Conservation (phyloP, 1,140 invertebrate genomes). For the Diprion similis region DNA sequence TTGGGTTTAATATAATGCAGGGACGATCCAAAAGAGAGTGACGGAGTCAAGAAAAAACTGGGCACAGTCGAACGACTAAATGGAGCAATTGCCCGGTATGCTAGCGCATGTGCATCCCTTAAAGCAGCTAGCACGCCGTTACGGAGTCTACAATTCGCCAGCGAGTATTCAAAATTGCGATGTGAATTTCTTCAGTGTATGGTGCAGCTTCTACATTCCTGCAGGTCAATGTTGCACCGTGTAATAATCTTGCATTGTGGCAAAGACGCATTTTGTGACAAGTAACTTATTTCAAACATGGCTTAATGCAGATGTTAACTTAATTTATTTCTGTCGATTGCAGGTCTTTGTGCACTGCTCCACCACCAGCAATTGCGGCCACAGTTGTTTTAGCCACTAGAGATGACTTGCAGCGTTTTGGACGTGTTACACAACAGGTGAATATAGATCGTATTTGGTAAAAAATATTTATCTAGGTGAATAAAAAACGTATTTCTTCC, state of each 20-base stretch:
- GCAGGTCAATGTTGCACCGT: conserved; percentile 51
- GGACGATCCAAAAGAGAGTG: conserved; percentile 44
- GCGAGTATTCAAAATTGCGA: conserved; percentile 77
- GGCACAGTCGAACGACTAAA: conserved; percentile 67
- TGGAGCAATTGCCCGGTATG: conserved; percentile 67
- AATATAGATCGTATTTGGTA: neutral
- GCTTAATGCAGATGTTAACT: neutral
- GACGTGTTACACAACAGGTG: conserved; percentile 80
- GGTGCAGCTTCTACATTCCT: conserved; percentile 77
- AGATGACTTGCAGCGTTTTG: conserved; percentile 84
- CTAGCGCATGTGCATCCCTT: conserved; percentile 73
- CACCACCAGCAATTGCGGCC: conserved; percentile 89
- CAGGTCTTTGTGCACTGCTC: conserved; percentile 84
- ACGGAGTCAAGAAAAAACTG: conserved; percentile 40
- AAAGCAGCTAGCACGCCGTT: conserved; percentile 77
- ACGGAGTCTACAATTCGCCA: conserved; percentile 76
- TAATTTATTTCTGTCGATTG: conserved; percentile 14
- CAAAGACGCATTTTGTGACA: too few relatives aligned
- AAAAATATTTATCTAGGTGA: neutral
- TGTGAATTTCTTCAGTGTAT: conserved; percentile 81
- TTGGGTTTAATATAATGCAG: conserved; percentile 30
- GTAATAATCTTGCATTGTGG: neutral
- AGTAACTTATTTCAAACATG: neutral
- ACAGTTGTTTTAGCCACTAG: conserved; percentile 79
- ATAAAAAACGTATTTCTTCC: conserved; percentile 31